Conservation (phyloP, 2,888 invertebrate species). For the Graphium colonna region DNA sequence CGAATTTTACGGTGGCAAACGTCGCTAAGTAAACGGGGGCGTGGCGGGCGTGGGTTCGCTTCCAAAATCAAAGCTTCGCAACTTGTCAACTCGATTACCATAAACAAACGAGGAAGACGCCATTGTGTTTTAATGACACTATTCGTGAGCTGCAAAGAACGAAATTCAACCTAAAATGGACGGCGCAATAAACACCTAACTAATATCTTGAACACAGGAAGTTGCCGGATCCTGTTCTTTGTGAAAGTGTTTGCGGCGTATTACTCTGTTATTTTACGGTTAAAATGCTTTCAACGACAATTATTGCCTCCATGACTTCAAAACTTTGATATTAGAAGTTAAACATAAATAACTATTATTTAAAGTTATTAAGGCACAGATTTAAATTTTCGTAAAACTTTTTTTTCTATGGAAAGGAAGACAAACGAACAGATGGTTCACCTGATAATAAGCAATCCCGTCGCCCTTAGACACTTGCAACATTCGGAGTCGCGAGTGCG, state of each 20-base stretch:
- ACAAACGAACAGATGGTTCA: too few relatives aligned
- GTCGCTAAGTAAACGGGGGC: slow-evolving; percentile 60
- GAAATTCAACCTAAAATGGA: slow-evolving; percentile 32
- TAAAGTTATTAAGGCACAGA: too few relatives aligned
- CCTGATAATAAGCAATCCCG: too few relatives aligned
- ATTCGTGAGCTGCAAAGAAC: slow-evolving; percentile 48
- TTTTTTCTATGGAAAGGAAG: too few relatives aligned
- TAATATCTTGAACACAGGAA: slow-evolving; percentile 20
- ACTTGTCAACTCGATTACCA: slow-evolving; percentile 75
- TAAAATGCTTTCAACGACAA: not conserved
- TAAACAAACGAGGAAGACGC: slow-evolving; percentile 74
- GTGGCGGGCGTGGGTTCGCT: slow-evolving; percentile 41
- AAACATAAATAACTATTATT: too few relatives aligned
- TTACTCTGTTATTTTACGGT: slow-evolving; percentile 5
- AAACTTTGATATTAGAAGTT: not conserved
- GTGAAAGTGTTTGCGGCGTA: slow-evolving; percentile 9
- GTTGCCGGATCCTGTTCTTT: slow-evolving; percentile 9
- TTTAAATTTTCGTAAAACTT: too few relatives aligned
- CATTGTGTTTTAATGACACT: slow-evolving; percentile 67
- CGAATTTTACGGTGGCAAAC: slow-evolving; percentile 11
- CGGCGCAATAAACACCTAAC: slow-evolving; percentile 42
- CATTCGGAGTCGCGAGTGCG: too few relatives aligned
- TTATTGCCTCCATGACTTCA: not conserved
- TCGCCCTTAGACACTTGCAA: too few relatives aligned
- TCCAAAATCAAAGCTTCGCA: slow-evolving; percentile 66